Evolutionary conservation across 1,140 invertebrate species (phyloP).

Genomic region (Drosophila sp.): DNA sequence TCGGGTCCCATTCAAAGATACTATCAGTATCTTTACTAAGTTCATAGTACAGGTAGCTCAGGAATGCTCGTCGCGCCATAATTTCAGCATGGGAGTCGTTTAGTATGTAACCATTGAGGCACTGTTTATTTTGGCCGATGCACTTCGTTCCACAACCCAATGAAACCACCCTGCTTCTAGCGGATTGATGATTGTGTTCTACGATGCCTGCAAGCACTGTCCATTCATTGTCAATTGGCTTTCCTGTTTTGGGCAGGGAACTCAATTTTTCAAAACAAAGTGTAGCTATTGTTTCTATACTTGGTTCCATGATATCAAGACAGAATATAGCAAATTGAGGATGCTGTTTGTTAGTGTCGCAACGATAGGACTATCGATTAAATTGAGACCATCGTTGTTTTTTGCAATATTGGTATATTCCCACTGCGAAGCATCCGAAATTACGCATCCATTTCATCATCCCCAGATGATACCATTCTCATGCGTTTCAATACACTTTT

Average conservation of each 20-base stretch:
- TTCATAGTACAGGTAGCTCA: conserved; percentile 88
- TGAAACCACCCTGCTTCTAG: conserved; percentile 87
- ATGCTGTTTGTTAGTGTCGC: no score
- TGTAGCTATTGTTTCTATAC: conserved; percentile 82
- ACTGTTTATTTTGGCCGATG: conserved; percentile 88
- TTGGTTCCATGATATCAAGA: not conserved
- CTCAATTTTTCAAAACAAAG: conserved; percentile 86
- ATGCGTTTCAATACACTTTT: no score
- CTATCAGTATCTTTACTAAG: conserved; percentile 51
- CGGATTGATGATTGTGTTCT: conserved; percentile 75
- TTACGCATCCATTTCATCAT: no score
- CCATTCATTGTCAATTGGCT: conserved; percentile 92
- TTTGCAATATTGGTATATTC: no score
- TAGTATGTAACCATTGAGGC: conserved; percentile 87
- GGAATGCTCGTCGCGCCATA: conserved; percentile 91
- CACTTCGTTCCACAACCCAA: conserved; percentile 96
- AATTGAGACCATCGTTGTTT: no score
- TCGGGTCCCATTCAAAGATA: conserved; percentile 60
- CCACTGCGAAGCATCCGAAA: no score
- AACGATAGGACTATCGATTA: no score
- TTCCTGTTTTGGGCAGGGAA: conserved; percentile 90
- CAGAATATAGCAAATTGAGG: no score
- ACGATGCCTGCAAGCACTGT: conserved; percentile 91
- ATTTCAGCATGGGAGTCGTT: conserved; percentile 97
- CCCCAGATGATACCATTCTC: no score